Evolutionary conservation across 2,888 invertebrate species (phyloP), one percentile per base, ranked within the genome.

Genomic region (Drosophila kuntzei): DNA sequence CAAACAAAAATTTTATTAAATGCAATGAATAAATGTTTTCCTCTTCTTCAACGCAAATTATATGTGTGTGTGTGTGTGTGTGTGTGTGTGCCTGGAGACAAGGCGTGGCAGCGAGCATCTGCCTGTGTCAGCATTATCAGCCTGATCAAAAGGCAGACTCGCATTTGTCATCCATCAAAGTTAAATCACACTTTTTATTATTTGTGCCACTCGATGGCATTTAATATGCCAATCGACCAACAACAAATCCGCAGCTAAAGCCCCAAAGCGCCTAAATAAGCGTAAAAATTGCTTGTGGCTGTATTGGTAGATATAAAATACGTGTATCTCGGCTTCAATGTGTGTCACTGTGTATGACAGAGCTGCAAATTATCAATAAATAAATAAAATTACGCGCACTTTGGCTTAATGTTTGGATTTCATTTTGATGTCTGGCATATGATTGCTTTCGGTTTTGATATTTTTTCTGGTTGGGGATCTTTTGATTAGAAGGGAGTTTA

Each of bases 121-220:
- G 82, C 53, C 50, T 43, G 64, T 78, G 79, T 78, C 79, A 80
- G 75, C 80, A 71, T 82, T 88, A 86, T 70, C 70, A 43, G 53
- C 22, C 67, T 75, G 80, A 88, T 87, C 87, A 84, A 86, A 82
- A 80, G 69, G 69, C 82, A 75, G 71, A 53, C 60, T 66, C 55
- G 84, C 77, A 81, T 85, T 90, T 90, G 90, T 89, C 90, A 91
- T 91, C 91, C 91, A 90, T 90, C 91, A 91, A 90, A 86, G 91
- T 90, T 89, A 90, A 91, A 89, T 91, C 91, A 84, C 89, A 89
- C 89, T 90, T 90, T 90, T 91, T 90, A 90, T 90, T 90, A 89
- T 90, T 76, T 80, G 69, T 80, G 66, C 69, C 80, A 79, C 49
- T 80, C 60, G 64, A 49, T 67, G 70, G 64, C 64, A 80, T 71